Conservation (phyloP, 2,113 vertebrate genomes). For the Lycaon pictus region DNA sequence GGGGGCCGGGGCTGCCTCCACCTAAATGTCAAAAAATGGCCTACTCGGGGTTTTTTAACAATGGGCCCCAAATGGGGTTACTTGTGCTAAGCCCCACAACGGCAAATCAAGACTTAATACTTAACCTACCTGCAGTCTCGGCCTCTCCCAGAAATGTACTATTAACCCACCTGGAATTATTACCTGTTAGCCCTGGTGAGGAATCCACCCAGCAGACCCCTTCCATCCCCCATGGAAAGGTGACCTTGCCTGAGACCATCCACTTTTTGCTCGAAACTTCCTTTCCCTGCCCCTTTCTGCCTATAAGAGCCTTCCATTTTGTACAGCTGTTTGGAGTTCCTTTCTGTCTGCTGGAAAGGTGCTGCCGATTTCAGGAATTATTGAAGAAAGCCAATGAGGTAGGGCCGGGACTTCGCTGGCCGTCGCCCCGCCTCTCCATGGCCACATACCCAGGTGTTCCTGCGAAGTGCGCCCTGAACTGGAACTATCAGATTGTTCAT, state of each 20-base stretch:
- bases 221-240: not conserved
- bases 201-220: not conserved
- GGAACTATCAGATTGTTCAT: constrained; percentile 1
- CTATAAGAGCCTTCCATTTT: not conserved
- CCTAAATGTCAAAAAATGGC: not conserved
- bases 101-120: too few species aligned
- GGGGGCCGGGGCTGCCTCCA: not conserved
- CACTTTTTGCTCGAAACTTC: not conserved
- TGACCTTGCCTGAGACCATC: not conserved
- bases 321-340: not conserved
- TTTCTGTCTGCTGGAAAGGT: not conserved
- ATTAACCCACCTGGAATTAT: not conserved
- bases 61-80: too few species aligned
- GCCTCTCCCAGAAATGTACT: not conserved
- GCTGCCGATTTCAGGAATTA: not conserved
- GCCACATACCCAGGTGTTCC: constrained; percentile 10
- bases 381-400: not conserved
- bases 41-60: too few species aligned
- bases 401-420: not conserved
- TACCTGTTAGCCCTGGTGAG: not conserved
- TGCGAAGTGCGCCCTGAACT: not conserved
- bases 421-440: not conserved
- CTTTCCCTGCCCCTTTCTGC: not conserved
- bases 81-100: too few species aligned
- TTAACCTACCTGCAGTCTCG: too few species aligned